Base-by-base conservation (phyloP, 2,113 vertebrate species). In the Lipophrys pholis region DNA sequence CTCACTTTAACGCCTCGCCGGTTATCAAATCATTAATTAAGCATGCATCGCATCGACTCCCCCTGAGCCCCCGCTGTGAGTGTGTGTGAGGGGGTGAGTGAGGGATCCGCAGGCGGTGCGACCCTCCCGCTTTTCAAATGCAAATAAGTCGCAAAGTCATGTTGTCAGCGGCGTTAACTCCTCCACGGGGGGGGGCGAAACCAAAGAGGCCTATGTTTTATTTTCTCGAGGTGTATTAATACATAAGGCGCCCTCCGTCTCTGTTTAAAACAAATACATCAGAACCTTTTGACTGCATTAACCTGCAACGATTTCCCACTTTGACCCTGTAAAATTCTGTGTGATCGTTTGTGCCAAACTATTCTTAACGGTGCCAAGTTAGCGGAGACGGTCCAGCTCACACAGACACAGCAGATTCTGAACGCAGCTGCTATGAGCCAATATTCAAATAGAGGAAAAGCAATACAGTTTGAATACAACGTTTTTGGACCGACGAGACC, bases 21-120 rank as follows among this genome's bases (percentile, higher is more conserved):
- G 63, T 76, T 83, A 76, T 64, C 30, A 76, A 67, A 77, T 76
- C 68, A 82, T 84, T 87, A 82, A 87, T 83, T 81, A 83, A 69
- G 64, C 50, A 57, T 48, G 59, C 70, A 53, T 78, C 81, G 81
- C 40, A 76, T 73, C 71, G 51, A 6, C 65, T 68, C 77, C 77
- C 66, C 73, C 59, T 63, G 76, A 71, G 65, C 30, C 21, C n/a
- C 14, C 12, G 2, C 4, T 58, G 59, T 52, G 58, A 54, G 49
- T 48, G 58, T 30, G 57, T 61, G 39, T 59, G 21, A 30, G 21
- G 2, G 21, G 4, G 21, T 4, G 21, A 30, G 21, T 30, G 21
- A 30, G 21, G 21, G 21, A 30, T 75, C 21, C 62, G 48, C 38
- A 57, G 51, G 46, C 36, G 41, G 35, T 15, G 43, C 35, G 48